phyloP scores from a whole-genome alignment of 1,140 invertebrate genomes.

The Gonioctena quinquepunctata region DNA sequence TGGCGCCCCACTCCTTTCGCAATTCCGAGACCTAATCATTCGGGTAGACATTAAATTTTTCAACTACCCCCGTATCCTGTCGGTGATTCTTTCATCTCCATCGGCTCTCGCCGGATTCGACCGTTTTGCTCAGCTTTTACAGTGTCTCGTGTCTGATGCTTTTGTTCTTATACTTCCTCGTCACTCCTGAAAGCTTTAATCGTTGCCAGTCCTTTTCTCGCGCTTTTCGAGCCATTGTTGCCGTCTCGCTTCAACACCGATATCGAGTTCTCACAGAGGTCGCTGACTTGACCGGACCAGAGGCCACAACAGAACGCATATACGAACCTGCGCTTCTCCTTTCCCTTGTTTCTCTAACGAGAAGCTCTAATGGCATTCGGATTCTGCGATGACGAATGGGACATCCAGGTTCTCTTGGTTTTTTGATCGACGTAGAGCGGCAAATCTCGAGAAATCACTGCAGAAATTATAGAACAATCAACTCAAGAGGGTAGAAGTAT shows the following conservation, averaged over 20 bases:
- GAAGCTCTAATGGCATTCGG: background rate
- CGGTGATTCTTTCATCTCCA: slow-evolving; percentile 24
- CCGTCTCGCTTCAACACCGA: slow-evolving; percentile 11
- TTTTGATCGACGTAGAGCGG: no score
- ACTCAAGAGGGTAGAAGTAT: no score
- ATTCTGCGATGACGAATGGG: background rate
- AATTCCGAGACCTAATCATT: no score
- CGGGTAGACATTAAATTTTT: no score
- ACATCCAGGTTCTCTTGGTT: no score
- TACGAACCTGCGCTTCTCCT: slow-evolving; percentile 8
- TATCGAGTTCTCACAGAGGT: slow-evolving; percentile 45
- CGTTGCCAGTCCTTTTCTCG: background rate
- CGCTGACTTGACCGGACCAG: slow-evolving; percentile 43
- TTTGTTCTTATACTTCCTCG: slow-evolving; percentile 40
- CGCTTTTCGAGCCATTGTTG: background rate
- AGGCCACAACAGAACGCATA: slow-evolving; percentile 45
- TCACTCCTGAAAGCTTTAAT: slow-evolving; percentile 22
- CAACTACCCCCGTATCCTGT: background rate
- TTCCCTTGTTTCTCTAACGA: background rate
- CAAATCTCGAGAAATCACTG: no score
- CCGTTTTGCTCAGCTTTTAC: slow-evolving; percentile 32
- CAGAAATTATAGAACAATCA: no score
- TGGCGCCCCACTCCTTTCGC: no score
- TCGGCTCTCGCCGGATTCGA: slow-evolving; percentile 29
- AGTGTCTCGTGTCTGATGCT: slow-evolving; percentile 38